phyloP scores from a whole-genome alignment of 2,888 invertebrate genomes.

The Drosophila nigricruria region DNA sequence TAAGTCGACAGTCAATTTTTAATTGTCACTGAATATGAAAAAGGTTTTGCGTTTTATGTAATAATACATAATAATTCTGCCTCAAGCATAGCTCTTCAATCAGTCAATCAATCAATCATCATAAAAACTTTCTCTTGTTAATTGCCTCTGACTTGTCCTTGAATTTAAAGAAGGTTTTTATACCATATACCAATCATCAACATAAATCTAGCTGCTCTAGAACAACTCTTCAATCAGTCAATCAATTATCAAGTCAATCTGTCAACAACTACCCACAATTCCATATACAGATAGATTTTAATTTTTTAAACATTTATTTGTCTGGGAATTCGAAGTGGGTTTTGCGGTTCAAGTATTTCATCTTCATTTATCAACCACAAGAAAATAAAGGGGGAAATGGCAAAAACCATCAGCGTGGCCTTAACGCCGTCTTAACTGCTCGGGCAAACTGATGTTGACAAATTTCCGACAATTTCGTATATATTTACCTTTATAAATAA shows the following conservation, averaged over 20 bases:
- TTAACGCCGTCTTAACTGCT: constrained; percentile 61
- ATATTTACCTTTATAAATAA: constrained; percentile 21
- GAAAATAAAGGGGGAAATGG: background rate
- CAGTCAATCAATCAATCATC: too few relatives aligned
- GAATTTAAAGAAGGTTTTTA: too few relatives aligned
- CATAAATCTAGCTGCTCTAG: background rate
- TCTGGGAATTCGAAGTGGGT: constrained; percentile 11
- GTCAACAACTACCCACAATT: background rate
- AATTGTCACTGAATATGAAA: too few relatives aligned
- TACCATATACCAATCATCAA: too few relatives aligned
- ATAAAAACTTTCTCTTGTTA: too few relatives aligned
- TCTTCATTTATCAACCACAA: constrained; percentile 67
- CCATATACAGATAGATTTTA: constrained; percentile 9
- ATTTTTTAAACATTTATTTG: constrained; percentile 20
- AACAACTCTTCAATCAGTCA: background rate
- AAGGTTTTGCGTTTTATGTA: too few relatives aligned
- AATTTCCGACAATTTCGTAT: constrained; percentile 50
- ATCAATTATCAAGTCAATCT: constrained; percentile 16
- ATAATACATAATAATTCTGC: too few relatives aligned
- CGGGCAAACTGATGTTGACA: constrained; percentile 69
- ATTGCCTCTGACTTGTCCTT: too few relatives aligned
- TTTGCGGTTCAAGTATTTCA: constrained; percentile 25
- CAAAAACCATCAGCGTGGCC: constrained; percentile 56
- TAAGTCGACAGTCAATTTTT: too few relatives aligned
- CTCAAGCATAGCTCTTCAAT: too few relatives aligned